phyloP scores from a whole-genome alignment of 2,113 vertebrate genomes.

The Colius striatus region DNA sequence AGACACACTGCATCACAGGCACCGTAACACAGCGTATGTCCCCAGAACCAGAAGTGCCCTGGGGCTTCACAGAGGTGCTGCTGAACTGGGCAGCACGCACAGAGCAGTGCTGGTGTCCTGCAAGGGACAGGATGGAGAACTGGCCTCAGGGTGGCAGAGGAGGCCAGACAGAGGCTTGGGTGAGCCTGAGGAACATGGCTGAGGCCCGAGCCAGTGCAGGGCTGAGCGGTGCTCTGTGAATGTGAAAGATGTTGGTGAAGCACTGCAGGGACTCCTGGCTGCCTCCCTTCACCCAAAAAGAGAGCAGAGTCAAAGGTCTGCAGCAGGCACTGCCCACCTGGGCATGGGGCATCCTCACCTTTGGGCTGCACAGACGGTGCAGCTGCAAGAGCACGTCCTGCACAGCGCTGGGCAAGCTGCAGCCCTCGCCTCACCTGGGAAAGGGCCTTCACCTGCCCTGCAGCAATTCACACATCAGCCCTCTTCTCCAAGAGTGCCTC shows the following conservation, averaged over 20 bases:
- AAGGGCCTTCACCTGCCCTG: background rate
- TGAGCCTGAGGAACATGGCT: accelerated
- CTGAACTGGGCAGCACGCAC: no score
- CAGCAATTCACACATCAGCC: background rate
- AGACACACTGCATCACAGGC: no score
- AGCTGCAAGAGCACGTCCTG: background rate
- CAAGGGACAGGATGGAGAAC: no score
- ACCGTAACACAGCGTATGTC: no score
- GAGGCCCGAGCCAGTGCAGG: accelerated
- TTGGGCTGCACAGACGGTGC: background rate
- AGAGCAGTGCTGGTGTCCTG: no score
- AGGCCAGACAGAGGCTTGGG: background rate
- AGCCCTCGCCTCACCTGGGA: no score
- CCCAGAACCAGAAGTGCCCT: no score
- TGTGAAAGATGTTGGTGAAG: background rate
- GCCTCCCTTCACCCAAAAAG: background rate
- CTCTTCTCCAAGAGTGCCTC: accelerated
- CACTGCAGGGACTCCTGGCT: background rate
- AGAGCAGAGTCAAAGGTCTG: background rate
- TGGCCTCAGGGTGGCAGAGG: no score
- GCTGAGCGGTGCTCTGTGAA: background rate
- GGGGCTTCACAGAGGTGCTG: no score
- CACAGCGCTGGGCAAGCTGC: no score
- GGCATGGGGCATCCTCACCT: background rate
- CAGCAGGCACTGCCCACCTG: background rate